Evolutionary conservation across 2,113 vertebrate species (phyloP), one percentile per base, ranked within the genome.

Genomic region (Entomyzon cyanotis): DNA sequence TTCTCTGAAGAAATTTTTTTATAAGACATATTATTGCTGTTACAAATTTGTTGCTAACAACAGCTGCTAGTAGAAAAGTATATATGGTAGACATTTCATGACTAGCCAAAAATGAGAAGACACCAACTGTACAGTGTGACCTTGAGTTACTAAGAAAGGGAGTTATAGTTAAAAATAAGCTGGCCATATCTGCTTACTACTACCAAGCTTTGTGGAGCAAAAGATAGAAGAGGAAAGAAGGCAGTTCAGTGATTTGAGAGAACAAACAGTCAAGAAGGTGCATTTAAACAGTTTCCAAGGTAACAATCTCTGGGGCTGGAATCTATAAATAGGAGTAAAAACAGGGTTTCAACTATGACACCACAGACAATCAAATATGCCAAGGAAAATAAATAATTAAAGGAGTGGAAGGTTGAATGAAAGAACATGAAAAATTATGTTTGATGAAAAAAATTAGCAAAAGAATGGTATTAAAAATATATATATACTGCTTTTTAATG

Each of bases 241-340:
- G 52, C 23, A 91, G 30, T 74, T 94, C 83, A 92, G 75, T 53
- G 33, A 96, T 91, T 84, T 86, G 47, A 94, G 52, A 65, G 88
- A 96, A 86, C 64, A 94, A 96, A 95, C 46, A 95, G 44, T 64
- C 86, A 91, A 95, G 74, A 97, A 90, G 42, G 95, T 78, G 33
- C 23, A 82, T 97, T 97, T 81, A 96, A 94, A 95, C 47, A 95
- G 95, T 97, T 97, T 97, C 95, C 96, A 97, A 96, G 94, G 94
- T 94, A 97, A 98, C 89, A 90, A 76, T 5, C n/a, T 95, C 50
- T 85, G n/a, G 83, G 84, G 5, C 53, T 93, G 46, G 44, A 96
- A 96, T 94, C 44, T 96, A 87, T 94, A 96, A 97, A 95, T 77
- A 85, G 4, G 33, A 50, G 18, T 58, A 92, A 23, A 87, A 94